Evolutionary conservation across 2,888 invertebrate species (phyloP), one percentile per base, ranked within the genome.

Genomic region (Pollenia griseotomentosa): DNA sequence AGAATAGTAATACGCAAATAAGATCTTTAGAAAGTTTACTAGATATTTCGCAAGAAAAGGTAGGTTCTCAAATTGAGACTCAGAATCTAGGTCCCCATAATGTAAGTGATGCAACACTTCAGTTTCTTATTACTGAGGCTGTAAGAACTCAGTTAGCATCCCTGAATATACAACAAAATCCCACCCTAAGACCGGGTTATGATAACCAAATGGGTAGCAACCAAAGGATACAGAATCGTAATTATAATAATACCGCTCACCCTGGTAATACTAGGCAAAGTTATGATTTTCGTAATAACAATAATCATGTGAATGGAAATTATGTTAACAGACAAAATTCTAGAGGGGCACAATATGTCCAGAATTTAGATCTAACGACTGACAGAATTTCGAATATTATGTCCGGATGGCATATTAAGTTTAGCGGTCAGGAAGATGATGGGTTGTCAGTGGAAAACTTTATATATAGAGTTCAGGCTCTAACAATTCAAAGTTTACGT

Each of bases 381-480:
- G 63, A 75, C 14, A 61, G 16, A 75, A 33, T 48, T 33, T 48
- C 74, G 2, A 33, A 14, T 2, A 61, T 74, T 8, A 66, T 66
- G 19, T 48, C 46, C 10, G 66, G 46, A 2, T 65, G 44, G 44
- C 65, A 65, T 19, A 19, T 74, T 23, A 44, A 74, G 14, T 61
- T 61, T 63, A 75, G n/a, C 19, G 63, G 63, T 11, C 61, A 75
- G 33, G 42, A 61, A 9, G 63, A 63, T 7, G 12, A 63, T n/a
- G 42, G 23, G 6, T 63, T 75, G 16, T 75, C 75, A 3, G 75
- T 75, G 14, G 63, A 75, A 12, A 63, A 63, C 42, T 75, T 75
- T 53, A 51, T 65, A 23, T 74, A 74, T 19, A 19, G 74, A 51
- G 74, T 74, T 4, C 44, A 61, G 9, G 74, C 74, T 9, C 74